phyloP scores from a whole-genome alignment of 2,888 invertebrate genomes.

The Cosmopolites sordidus region DNA sequence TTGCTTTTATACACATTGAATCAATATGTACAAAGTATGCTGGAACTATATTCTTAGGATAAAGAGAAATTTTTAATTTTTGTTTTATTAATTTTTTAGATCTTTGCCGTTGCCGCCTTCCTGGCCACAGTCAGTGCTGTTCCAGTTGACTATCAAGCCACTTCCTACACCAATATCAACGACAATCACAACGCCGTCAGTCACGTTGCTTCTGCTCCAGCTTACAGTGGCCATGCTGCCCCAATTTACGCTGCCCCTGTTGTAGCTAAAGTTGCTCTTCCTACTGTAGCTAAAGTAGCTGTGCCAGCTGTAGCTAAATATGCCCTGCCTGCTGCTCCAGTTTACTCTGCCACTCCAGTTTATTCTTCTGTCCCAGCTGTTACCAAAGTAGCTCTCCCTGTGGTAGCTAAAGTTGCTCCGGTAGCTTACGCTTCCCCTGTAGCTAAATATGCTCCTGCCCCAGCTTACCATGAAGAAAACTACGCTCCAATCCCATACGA shows the following conservation, averaged over 20 bases:
- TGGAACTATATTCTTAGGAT: background rate
- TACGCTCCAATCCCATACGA: slow-evolving; percentile 1
- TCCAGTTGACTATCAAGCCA: slow-evolving; percentile 28
- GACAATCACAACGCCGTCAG: slow-evolving; percentile 31
- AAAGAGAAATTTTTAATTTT: slow-evolving; percentile 8
- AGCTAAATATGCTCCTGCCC: slow-evolving; percentile 13
- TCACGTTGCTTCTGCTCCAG: slow-evolving; percentile 26
- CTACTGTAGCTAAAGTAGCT: slow-evolving; percentile 14
- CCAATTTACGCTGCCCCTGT: slow-evolving; percentile 9
- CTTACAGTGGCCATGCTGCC: background rate
- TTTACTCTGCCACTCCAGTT: slow-evolving; percentile 4
- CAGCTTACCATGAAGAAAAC: slow-evolving; percentile 5
- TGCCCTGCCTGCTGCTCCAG: slow-evolving; percentile 17
- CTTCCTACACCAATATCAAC: slow-evolving; percentile 30
- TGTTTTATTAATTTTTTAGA: slow-evolving; percentile 26
- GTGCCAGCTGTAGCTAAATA: slow-evolving; percentile 7
- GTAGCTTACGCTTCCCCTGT: slow-evolving; percentile 9
- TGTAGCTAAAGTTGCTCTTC: slow-evolving; percentile 12
- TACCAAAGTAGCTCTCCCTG: slow-evolving; percentile 10
- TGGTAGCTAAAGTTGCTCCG: slow-evolving; percentile 16
- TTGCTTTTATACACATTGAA: too few species aligned
- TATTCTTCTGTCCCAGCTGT: slow-evolving; percentile 10
- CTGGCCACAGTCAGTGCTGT: slow-evolving; percentile 36
- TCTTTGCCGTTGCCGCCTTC: slow-evolving; percentile 36
- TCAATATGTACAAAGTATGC: background rate